These are phyloP conservation scores for Peromyscus californicus DNA, from an alignment of 2,113 vertebrate genomes.

Conservation along the genomic window DNA sequence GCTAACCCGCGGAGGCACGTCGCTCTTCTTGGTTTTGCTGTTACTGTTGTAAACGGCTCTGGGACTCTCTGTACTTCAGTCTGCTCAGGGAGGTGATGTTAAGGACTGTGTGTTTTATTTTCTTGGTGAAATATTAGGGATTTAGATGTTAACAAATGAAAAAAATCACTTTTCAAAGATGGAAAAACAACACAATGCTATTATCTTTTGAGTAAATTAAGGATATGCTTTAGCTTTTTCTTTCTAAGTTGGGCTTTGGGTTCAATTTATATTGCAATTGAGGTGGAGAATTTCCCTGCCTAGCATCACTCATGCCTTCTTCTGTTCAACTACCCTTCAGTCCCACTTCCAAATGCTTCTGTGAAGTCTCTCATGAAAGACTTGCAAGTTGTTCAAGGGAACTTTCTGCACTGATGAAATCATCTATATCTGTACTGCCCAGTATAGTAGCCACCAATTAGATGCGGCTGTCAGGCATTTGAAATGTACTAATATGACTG, in stretches of 20 bases:
- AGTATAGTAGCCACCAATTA: neutral
- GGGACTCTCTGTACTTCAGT: neutral
- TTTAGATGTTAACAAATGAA: slow-evolving; percentile 38
- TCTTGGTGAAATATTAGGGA: neutral
- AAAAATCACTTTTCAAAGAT: neutral
- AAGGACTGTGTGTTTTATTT: neutral
- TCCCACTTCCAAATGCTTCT: neutral
- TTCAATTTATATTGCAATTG: neutral
- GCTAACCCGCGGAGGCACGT: neutral
- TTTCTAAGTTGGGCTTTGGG: neutral
- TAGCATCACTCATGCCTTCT: neutral
- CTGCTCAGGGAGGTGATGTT: neutral
- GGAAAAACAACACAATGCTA: neutral
- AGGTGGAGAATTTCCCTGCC: neutral
- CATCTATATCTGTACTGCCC: neutral
- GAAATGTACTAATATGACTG: neutral
- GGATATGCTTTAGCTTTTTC: neutral
- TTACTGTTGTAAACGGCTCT: neutral
- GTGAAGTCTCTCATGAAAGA: slow-evolving; percentile 10
- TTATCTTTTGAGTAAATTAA: neutral
- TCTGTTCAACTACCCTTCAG: neutral
- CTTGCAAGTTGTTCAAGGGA: neutral
- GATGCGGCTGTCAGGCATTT: neutral
- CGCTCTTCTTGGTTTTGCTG: neutral
- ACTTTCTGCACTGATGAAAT: neutral